Conservation (phyloP, 2,113 vertebrate species). For the Alethe diademata region DNA sequence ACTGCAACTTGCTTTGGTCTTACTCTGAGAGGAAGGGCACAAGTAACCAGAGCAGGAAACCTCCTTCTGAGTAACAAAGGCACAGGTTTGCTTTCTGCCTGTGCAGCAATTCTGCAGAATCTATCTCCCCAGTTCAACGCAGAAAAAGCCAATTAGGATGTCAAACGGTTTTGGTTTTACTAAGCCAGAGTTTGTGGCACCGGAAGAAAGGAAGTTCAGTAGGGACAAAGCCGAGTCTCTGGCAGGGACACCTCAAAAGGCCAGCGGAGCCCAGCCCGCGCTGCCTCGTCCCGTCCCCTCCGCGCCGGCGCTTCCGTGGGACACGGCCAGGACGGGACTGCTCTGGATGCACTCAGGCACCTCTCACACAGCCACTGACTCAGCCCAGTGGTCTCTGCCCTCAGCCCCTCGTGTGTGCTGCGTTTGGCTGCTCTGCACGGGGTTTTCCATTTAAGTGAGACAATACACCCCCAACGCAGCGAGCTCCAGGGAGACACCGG, state of each 20-base stretch:
- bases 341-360: not conserved
- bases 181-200: not conserved
- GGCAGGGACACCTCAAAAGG: not conserved
- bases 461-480: not conserved
- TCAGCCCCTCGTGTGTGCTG: rapidly evolving
- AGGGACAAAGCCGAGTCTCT: not conserved
- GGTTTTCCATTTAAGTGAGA: not conserved
- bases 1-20: not conserved
- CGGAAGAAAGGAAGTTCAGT: not conserved
- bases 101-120: not conserved
- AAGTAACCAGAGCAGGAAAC: not conserved
- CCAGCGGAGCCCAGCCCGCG: not conserved
- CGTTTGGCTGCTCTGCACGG: not conserved
- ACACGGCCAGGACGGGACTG: not conserved
- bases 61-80: not conserved
- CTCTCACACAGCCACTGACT: not conserved
- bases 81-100: not conserved
- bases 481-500: not conserved
- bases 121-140: not conserved
- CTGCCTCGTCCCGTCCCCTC: not conserved
- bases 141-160: not conserved
- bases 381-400: not conserved
- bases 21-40: rapidly evolving
- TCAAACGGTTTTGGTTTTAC: slow-evolving; percentile 1
- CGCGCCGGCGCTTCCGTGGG: not conserved